A percentile compares a stretch with the other conserved stretches of the same genome.
Conservation (phyloP, 2,888 invertebrate species). For the Agrenia bidenticulata region DNA sequence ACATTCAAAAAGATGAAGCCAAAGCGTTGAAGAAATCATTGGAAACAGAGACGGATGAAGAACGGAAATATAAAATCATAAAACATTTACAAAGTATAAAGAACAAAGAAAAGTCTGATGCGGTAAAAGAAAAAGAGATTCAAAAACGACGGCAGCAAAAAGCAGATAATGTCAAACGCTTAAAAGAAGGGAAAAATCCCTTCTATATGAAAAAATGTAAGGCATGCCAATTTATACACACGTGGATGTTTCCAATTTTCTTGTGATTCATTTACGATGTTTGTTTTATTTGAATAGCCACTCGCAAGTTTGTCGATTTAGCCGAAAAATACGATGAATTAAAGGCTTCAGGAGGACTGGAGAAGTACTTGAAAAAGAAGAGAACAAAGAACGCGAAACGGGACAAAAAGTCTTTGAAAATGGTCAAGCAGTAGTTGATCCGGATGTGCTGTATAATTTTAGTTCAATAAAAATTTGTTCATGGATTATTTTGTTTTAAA, state of each 20-base stretch:
- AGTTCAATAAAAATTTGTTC: not conserved
- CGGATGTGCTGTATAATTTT: not conserved
- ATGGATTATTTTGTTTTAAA: not conserved
- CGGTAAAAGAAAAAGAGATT: slow-evolving; percentile 63
- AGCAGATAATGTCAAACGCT: slow-evolving; percentile 62
- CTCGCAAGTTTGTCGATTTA: slow-evolving; percentile 70
- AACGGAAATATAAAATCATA: slow-evolving; percentile 59
- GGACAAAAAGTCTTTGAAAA: slow-evolving; percentile 55
- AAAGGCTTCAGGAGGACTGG: slow-evolving; percentile 73
- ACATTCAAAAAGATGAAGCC: slow-evolving; percentile 69
- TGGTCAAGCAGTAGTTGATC: slow-evolving; percentile 18
- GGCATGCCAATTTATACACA: slow-evolving; percentile 40
- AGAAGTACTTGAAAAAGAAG: slow-evolving; percentile 77
- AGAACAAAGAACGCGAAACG: slow-evolving; percentile 69
- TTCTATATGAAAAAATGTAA: slow-evolving; percentile 73
- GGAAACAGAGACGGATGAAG: slow-evolving; percentile 63
- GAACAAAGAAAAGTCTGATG: slow-evolving; percentile 72
- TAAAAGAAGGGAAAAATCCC: slow-evolving; percentile 70
- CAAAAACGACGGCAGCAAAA: slow-evolving; percentile 62
- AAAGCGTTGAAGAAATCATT: slow-evolving; percentile 59
- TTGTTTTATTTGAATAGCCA: slow-evolving; percentile 66
- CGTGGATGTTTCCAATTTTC: not conserved
- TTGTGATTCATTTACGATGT: not conserved
- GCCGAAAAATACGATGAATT: slow-evolving; percentile 78
- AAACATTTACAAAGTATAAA: slow-evolving; percentile 56